A percentile compares a stretch with the other conserved stretches of the same genome.
phyloP scores from a whole-genome alignment of 1,140 invertebrate species.

The Drosophila willistoni region DNA sequence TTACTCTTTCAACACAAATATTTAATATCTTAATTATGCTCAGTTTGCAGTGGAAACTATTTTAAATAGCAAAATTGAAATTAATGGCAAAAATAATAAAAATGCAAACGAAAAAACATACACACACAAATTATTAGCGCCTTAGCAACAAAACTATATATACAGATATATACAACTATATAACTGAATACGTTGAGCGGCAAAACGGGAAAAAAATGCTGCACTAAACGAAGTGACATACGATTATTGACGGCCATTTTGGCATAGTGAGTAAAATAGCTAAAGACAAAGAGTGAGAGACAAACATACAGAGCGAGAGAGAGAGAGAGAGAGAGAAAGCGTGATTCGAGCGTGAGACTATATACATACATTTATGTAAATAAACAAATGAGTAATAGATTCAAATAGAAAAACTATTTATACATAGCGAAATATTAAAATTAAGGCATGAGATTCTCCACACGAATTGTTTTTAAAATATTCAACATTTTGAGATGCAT shows the following conservation, averaged over 20 bases:
- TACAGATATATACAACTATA: not conserved
- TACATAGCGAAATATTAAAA: not conserved
- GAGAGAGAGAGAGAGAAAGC: not conserved
- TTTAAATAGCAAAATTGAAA: conserved; percentile 39
- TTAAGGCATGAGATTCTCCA: not conserved
- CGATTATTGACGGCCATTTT: conserved; percentile 11
- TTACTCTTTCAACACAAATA: not conserved
- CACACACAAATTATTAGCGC: not conserved
- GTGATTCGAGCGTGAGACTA: conserved; percentile 1
- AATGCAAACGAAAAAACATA: not conserved
- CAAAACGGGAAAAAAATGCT: conserved; percentile 5
- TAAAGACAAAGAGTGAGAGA: not conserved
- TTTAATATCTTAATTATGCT: not conserved
- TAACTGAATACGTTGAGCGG: not conserved
- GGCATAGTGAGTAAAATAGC: not conserved
- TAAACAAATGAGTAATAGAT: conserved; percentile 11
- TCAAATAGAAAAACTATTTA: not conserved
- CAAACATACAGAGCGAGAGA: not conserved
- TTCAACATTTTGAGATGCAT: too few species aligned
- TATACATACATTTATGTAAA: conserved; percentile 6
- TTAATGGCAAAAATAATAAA: conserved; percentile 25
- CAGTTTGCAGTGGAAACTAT: not conserved
- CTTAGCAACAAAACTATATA: conserved; percentile 5
- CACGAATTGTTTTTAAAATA: not conserved
- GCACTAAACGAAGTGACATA: conserved; percentile 8